Conservation (phyloP, 2,113 vertebrate species). For the Struthio camelus region DNA sequence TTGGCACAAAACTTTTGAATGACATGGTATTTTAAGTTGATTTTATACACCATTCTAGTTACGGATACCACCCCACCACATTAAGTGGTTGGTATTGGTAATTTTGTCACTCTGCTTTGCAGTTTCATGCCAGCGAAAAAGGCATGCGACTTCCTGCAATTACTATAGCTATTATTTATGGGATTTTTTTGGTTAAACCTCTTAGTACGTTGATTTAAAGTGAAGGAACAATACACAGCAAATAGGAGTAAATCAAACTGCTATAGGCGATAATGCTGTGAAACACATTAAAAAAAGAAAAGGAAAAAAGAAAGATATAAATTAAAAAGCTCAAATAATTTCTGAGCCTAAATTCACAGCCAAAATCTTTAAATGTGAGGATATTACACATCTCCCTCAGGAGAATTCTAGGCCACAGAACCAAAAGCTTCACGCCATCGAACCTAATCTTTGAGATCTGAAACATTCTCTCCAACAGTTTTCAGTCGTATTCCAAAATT, state of each 20-base stretch:
- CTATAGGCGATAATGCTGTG: background rate
- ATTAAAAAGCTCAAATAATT: background rate
- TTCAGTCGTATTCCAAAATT: conserved; percentile 45
- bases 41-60: background rate
- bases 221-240: background rate
- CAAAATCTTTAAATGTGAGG: background rate
- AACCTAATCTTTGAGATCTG: conserved; percentile 48
- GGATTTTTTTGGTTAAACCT: background rate
- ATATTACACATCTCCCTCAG: conserved; percentile 11
- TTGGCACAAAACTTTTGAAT: background rate
- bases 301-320: background rate
- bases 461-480: conserved; percentile 44
- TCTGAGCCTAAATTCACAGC: conserved; percentile 20
- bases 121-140: background rate
- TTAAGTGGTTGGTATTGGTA: background rate
- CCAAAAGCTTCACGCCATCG: conserved; percentile 9
- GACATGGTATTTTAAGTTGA: background rate
- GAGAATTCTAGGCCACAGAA: conserved; percentile 32
- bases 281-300: background rate
- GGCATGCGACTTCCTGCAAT: background rate
- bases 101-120: background rate
- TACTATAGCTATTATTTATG: background rate
- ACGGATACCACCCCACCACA: background rate
- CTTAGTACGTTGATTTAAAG: background rate
- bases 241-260: background rate